Evolutionary conservation across 2,888 invertebrate species (phyloP).

Genomic region (Zaprionus lineosus): DNA sequence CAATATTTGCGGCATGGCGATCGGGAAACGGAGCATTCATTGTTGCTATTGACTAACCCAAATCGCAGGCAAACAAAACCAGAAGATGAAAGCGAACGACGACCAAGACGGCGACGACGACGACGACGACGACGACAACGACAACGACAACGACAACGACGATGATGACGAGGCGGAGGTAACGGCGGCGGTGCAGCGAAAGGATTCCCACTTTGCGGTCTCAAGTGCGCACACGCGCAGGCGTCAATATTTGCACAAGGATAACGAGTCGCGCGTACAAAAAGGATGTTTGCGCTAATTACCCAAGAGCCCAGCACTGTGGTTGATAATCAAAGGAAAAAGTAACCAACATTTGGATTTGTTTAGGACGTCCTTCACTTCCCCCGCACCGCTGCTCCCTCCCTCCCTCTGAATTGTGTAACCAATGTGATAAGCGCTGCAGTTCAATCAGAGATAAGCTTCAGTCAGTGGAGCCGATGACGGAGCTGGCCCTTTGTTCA

Average conservation of each 20-base stretch:
- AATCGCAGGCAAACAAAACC: conserved; percentile 45
- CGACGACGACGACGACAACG: conserved; percentile 34
- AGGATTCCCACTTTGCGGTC: conserved; percentile 56
- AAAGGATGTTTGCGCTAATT: conserved; percentile 75
- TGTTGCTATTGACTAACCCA: conserved; percentile 58
- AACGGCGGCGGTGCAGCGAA: conserved; percentile 43
- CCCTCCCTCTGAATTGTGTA: conserved; percentile 45
- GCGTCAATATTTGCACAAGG: conserved; percentile 73
- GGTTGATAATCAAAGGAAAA: conserved; percentile 64
- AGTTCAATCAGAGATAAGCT: conserved; percentile 67
- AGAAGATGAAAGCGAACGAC: conserved; percentile 52
- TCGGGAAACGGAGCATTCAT: conserved; percentile 43
- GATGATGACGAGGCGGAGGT: conserved; percentile 26
- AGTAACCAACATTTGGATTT: conserved; percentile 47
- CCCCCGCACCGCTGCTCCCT: neutral
- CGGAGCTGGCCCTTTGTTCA: conserved; percentile 27
- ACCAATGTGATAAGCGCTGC: conserved; percentile 63
- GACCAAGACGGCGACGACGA: conserved; percentile 23
- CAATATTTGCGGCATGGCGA: conserved; percentile 53
- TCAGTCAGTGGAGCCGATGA: conserved; percentile 44
- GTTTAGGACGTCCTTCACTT: conserved; percentile 52
- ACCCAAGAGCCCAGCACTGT: conserved; percentile 47
- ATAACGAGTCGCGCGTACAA: conserved; percentile 61
- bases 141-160: conserved; percentile 23
- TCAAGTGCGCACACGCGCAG: conserved; percentile 69